A percentile compares a stretch with the other conserved stretches of the same genome.
These are phyloP conservation scores for Operophtera brumata DNA, from an alignment of 2,888 invertebrate species.

Conservation along the genomic window DNA sequence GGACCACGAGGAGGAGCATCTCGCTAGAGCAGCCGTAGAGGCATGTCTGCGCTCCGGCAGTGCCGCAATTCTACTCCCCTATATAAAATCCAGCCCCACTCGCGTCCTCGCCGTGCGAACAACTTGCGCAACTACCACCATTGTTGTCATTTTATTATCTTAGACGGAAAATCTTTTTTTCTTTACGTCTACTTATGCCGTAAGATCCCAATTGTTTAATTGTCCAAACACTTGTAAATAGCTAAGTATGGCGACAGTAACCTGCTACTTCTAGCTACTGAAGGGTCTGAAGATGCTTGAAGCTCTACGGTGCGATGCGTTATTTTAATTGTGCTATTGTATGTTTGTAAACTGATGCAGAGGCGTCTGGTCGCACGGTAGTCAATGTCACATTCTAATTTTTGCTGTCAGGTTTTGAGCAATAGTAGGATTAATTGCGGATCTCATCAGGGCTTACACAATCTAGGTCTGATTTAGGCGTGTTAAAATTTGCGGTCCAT, in stretches of 20 bases:
- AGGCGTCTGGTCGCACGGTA: slow-evolving; percentile 53
- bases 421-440: slow-evolving; percentile 44
- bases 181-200: slow-evolving; percentile 62
- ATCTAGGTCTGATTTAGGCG: slow-evolving; percentile 16
- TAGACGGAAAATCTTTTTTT: slow-evolving; percentile 80
- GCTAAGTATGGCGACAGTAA: slow-evolving; percentile 53
- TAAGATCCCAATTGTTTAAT: slow-evolving; percentile 77
- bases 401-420: slow-evolving; percentile 49
- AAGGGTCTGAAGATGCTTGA: slow-evolving; percentile 34
- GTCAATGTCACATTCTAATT: slow-evolving; percentile 64
- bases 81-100: slow-evolving; percentile 80
- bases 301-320: slow-evolving; percentile 38
- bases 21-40: slow-evolving; percentile 64
- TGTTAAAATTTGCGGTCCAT: slow-evolving; percentile 12
- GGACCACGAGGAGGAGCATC: slow-evolving; percentile 65
- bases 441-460: slow-evolving; percentile 27
- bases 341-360: slow-evolving; percentile 45
- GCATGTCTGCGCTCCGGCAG: slow-evolving; percentile 74
- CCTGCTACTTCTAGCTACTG: slow-evolving; percentile 38
- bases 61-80: slow-evolving; percentile 62
- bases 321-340: slow-evolving; percentile 66
- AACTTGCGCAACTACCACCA: slow-evolving; percentile 69
- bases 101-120: slow-evolving; percentile 66
- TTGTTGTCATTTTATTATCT: slow-evolving; percentile 80
- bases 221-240: slow-evolving; percentile 62